phyloP scores from a whole-genome alignment of 2,113 vertebrate genomes.

The Parus major region DNA sequence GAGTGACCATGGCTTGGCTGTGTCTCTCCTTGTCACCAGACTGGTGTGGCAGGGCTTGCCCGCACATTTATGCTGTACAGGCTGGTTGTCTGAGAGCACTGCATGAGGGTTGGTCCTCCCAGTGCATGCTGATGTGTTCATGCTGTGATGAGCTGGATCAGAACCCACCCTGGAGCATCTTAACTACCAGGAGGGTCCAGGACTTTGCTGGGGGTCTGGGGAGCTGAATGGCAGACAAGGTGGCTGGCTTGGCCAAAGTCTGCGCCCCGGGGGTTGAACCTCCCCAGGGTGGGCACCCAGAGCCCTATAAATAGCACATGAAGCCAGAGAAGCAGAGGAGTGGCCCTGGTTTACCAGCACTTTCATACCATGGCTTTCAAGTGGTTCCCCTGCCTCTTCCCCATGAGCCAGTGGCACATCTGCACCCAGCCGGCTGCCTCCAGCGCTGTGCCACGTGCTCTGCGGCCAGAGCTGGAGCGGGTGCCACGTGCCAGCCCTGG shows the following conservation, averaged over 20 bases:
- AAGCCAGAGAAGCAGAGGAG: slow-evolving; percentile 64
- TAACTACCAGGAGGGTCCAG: background rate
- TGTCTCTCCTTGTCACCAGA: background rate
- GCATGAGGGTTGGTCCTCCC: background rate
- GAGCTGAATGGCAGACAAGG: background rate
- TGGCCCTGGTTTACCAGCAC: slow-evolving; percentile 65
- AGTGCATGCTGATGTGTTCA: fast-evolving
- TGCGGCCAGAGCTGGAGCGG: background rate
- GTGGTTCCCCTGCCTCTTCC: slow-evolving; percentile 71
- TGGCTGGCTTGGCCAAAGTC: slow-evolving; percentile 47
- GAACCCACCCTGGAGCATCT: background rate
- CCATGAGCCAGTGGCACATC: slow-evolving; percentile 73
- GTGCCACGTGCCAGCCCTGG: background rate
- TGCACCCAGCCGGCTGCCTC: background rate
- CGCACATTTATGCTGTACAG: fast-evolving
- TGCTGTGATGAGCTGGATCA: background rate
- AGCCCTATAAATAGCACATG: slow-evolving; percentile 66
- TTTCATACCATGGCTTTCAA: slow-evolving; percentile 77
- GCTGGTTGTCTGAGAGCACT: background rate
- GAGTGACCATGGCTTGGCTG: background rate
- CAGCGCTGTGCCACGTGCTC: background rate
- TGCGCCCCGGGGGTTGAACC: slow-evolving; percentile 61
- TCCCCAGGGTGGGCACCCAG: slow-evolving; percentile 72
- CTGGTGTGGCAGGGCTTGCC: background rate
- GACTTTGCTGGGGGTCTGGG: background rate